These are phyloP conservation scores for Bos indicus DNA, from an alignment of 2,113 vertebrate genomes.

Conservation along the genomic window DNA sequence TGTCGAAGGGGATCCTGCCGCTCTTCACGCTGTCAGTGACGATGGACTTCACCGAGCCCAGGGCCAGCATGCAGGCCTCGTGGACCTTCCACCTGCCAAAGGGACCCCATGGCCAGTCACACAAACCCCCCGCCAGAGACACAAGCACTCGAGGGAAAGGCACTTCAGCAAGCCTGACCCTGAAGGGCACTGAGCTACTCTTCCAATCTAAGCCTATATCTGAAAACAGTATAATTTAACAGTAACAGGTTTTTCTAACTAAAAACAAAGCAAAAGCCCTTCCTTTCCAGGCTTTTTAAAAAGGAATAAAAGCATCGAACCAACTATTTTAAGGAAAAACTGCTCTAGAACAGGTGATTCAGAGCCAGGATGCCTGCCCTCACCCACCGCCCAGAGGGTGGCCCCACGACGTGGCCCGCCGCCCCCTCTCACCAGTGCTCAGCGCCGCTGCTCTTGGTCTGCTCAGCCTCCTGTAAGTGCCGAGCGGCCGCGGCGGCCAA, in stretches of 20 bases:
- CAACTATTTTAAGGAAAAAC: not conserved
- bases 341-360: not conserved
- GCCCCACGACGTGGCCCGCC: not conserved
- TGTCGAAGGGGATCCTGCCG: conserved; percentile 95
- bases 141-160: not conserved
- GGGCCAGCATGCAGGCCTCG: conserved; percentile 96
- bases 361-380: not conserved
- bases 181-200: not conserved
- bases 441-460: conserved; percentile 87
- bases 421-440: conserved; percentile 89
- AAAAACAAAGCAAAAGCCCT: not conserved
- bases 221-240: not conserved
- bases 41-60: conserved; percentile 96
- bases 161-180: not conserved
- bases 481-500: conserved; percentile 94
- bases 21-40: conserved; percentile 96
- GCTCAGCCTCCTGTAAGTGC: conserved; percentile 96
- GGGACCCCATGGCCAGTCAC: not conserved
- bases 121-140: not conserved
- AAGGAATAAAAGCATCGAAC: not conserved
- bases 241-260: not conserved
- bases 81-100: conserved; percentile 96
- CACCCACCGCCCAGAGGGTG: not conserved
- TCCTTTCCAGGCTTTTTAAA: not conserved
- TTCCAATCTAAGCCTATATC: not conserved